Evolutionary conservation across 2,888 invertebrate species (phyloP).

Genomic region (Apotomis capreana): DNA sequence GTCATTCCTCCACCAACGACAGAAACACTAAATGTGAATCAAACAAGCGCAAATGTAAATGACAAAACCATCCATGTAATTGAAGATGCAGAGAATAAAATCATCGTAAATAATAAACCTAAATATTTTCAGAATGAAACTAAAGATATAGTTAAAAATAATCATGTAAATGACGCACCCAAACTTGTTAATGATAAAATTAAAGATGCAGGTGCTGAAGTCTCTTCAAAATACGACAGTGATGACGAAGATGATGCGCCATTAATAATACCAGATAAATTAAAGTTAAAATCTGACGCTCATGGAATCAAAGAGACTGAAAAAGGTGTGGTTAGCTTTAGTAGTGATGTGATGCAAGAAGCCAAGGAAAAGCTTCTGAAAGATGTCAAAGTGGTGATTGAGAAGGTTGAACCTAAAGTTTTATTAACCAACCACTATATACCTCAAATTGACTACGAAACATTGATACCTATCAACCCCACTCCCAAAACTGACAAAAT

Average conservation of each 20-base stretch:
- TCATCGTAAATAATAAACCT: neutral
- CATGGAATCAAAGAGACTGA: constrained; percentile 3
- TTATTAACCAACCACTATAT: neutral
- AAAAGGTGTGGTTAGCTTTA: neutral
- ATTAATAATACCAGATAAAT: neutral
- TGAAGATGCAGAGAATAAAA: neutral
- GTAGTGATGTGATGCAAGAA: neutral
- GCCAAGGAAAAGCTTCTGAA: constrained; percentile 5
- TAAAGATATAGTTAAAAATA: neutral
- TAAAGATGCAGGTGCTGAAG: neutral
- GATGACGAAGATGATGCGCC: constrained; percentile 14
- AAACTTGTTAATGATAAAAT: neutral
- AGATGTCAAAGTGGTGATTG: constrained; percentile 17
- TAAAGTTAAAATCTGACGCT: neutral
- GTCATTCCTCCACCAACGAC: neutral
- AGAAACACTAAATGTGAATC: neutral
- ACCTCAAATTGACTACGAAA: too few species aligned
- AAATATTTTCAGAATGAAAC: neutral
- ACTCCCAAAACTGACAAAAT: neutral
- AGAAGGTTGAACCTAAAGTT: neutral
- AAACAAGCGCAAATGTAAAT: constrained; percentile 4
- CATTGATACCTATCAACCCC: too few species aligned
- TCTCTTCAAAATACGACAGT: neutral
- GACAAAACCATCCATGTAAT: neutral
- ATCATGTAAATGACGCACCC: neutral